Evolutionary conservation across 1,140 invertebrate species (phyloP), one percentile per base, ranked within the genome.

Genomic region (Halesus radiatus): DNA sequence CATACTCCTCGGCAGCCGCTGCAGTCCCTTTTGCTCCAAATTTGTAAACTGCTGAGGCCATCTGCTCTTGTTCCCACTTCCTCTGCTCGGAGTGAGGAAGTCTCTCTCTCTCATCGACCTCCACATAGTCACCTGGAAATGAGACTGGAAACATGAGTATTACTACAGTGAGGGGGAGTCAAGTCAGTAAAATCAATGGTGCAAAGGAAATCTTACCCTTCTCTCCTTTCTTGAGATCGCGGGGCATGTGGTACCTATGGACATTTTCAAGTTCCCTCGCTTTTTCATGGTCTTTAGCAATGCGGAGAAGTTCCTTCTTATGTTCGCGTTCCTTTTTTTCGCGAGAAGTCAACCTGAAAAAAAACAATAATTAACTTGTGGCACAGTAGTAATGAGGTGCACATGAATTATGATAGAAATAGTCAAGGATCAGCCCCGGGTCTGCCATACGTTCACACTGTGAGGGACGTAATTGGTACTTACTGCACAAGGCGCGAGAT

Each of bases 41-140:
- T 84, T 93, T 92, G 86, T 98, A 95, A 50, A 95, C 92, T 20
- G 98, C 98, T n/a, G 96, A 96, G 23, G 94, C 94, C 89, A 99
- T 94, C 89, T 98, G 96, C 87, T 99, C 98, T 78, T 98, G 96
- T 90, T 99, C 98, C 98, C 98, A 99, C 91, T 98, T 97, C 81
- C 93, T 93, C 88, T 99, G 98, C 87, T 99, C 98, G 6, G 96
- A 97, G 87, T 98, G 95, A 1, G 96, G 95, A 50, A 94, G 92
- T 85, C 93, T 94, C 87, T 98, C 96, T 85, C 91, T 91, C 80
- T 95, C 94, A 89, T 98, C 97, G 32, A 97, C 95, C 88, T 99
- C 98, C 72, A 95, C 90, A 88, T 98, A 98, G 79, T 95, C 93
- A 62, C 90, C 91, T 91, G 86, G 86, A 84, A 88, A 76, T 4